Evolutionary conservation across 1,140 invertebrate species (phyloP).

Genomic region (Tetranychus cinnabarinus): DNA sequence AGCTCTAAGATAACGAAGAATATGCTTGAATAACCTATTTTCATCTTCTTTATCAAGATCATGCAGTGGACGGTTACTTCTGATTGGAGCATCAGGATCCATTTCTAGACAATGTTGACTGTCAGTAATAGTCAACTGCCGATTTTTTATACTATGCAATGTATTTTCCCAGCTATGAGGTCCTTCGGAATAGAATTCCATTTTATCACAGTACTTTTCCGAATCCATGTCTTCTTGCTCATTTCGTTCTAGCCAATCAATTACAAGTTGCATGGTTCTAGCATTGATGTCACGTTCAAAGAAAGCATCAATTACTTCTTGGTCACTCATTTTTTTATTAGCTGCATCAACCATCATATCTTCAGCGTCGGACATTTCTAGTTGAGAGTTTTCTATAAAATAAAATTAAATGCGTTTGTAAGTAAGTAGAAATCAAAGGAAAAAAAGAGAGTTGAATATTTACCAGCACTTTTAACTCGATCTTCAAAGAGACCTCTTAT

Average conservation of each 20-base stretch:
- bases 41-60: conserved; percentile 74
- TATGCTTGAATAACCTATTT: conserved; percentile 34
- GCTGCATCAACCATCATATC: conserved; percentile 23
- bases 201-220: conserved; percentile 23
- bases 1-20: conserved; percentile 56
- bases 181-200: conserved; percentile 32
- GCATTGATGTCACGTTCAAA: conserved; percentile 38
- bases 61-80: conserved; percentile 45
- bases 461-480: conserved; percentile 23
- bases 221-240: conserved; percentile 36
- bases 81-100: conserved; percentile 74
- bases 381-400: conserved; percentile 21
- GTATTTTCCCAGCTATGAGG: conserved; percentile 10
- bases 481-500: conserved; percentile 53
- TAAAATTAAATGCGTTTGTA: not conserved
- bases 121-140: not conserved
- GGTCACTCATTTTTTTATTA: conserved; percentile 28
- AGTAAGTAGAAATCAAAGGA: conserved; percentile 7
- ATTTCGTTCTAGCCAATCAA: conserved; percentile 76
- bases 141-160: conserved; percentile 4
- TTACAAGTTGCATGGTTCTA: conserved; percentile 50
- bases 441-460: not conserved
- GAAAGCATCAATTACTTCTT: conserved; percentile 32
- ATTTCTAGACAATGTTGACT: conserved; percentile 26
- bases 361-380: conserved; percentile 19